phyloP scores from a whole-genome alignment of 35 echinoderm and acorn worm species.

The Amphiura filiformis region DNA sequence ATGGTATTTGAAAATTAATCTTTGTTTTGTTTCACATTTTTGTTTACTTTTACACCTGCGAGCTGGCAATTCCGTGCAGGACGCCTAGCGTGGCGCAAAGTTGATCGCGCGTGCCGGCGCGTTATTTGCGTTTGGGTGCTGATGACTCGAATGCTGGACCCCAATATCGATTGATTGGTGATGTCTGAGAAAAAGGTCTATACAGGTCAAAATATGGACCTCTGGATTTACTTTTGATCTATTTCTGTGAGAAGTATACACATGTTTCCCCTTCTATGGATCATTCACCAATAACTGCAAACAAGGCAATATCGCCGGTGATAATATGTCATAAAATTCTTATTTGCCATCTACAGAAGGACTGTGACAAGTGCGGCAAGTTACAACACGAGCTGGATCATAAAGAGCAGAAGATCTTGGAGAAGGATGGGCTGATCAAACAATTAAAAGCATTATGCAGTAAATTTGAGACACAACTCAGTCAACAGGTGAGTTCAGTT shows the following conservation, averaged over 20 bases:
- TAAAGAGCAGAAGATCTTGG: conserved; percentile 48
- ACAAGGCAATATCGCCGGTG: background rate
- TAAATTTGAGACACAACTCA: conserved; percentile 77
- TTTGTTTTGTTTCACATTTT: no score
- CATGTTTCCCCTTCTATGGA: background rate
- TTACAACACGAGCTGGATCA: conserved; percentile 40
- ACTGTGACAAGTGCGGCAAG: conserved; percentile 51
- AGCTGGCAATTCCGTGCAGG: no score
- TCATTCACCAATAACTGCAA: background rate
- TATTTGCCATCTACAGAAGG: background rate
- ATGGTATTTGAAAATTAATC: no score
- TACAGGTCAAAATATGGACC: no score
- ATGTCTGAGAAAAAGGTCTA: no score
- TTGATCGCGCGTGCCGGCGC: no score
- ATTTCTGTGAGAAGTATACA: background rate
- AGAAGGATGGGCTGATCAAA: conserved; percentile 43
- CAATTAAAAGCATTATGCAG: conserved; percentile 52
- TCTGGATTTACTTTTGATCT: background rate
- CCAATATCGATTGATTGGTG: no score
- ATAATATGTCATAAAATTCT: no score
- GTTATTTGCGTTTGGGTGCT: no score
- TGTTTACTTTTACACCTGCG: no score
- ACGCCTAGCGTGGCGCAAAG: no score
- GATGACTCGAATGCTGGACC: no score
- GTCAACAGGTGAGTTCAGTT: conserved; percentile 61